Percentiles rank a stretch among this genome's conserved stretches.
phyloP scores from a whole-genome alignment of 2,888 invertebrate species.

The Cheiracanthium punctorium region DNA sequence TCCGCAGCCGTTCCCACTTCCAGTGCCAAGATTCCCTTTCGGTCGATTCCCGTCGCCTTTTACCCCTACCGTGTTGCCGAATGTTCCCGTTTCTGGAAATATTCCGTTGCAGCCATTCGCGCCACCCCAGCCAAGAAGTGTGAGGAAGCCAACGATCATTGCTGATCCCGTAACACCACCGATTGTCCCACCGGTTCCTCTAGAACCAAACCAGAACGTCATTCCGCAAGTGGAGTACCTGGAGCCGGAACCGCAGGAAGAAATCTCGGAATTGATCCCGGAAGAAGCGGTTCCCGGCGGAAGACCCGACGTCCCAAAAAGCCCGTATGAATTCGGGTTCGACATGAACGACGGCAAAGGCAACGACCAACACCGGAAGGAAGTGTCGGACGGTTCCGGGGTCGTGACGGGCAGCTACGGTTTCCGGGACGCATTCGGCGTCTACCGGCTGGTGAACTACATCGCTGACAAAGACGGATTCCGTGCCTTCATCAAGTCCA shows the following conservation, averaged over 20 bases:
- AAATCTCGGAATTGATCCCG: neutral
- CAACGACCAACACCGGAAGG: constrained; percentile 41
- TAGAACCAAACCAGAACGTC: neutral
- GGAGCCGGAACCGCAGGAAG: neutral
- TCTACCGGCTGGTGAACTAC: constrained; percentile 45
- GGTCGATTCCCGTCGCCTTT: neutral
- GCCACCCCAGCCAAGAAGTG: neutral
- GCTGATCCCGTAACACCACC: neutral
- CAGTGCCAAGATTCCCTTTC: neutral
- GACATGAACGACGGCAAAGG: constrained; percentile 54
- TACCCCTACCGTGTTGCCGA: neutral
- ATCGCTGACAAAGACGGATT: constrained; percentile 53
- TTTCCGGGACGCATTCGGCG: constrained; percentile 28
- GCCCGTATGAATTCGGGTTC: constrained; percentile 47
- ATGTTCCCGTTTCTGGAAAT: too few species aligned
- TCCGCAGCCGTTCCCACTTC: neutral
- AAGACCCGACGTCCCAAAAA: neutral
- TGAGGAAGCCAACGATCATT: neutral
- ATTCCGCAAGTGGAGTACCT: neutral
- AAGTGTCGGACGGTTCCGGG: constrained; percentile 34
- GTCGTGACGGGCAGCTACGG: constrained; percentile 47
- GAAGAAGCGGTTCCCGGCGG: neutral
- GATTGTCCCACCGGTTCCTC: neutral
- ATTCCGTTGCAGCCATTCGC: too few species aligned
- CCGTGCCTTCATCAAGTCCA: constrained; percentile 25